Conservation (phyloP, 2,888 invertebrate genomes). For the Melanophora roralis region DNA sequence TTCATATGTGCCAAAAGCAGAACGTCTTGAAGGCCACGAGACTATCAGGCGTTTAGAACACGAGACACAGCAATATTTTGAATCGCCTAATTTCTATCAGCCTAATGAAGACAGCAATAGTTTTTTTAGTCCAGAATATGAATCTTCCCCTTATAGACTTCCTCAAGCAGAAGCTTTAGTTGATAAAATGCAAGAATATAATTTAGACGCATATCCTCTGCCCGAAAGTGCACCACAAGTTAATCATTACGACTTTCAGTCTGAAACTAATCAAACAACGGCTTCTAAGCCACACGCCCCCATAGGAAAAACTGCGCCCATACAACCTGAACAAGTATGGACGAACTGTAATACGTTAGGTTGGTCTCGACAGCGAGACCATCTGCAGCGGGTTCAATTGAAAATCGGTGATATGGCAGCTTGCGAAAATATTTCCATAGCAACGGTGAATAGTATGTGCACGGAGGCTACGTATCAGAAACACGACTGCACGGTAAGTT, state of each 20-base stretch:
- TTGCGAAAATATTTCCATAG: constrained; percentile 91
- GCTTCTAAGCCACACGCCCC: constrained; percentile 9
- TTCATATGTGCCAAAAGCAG: constrained; percentile 73
- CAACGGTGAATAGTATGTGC: constrained; percentile 89
- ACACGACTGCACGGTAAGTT: constrained; percentile 89
- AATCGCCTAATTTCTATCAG: constrained; percentile 69
- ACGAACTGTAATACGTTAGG: constrained; percentile 89
- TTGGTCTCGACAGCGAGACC: constrained; percentile 90
- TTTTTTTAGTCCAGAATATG: constrained; percentile 62
- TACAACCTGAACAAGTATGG: constrained; percentile 70
- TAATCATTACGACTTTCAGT: constrained; percentile 67
- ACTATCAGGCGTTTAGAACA: constrained; percentile 67
- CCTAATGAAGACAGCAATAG: constrained; percentile 49
- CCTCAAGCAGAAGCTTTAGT: constrained; percentile 74
- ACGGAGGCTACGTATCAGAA: constrained; percentile 88
- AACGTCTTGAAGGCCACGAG: constrained; percentile 69
- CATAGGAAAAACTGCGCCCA: background rate
- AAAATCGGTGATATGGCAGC: constrained; percentile 86
- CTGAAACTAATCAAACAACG: constrained; percentile 45
- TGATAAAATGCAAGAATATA: constrained; percentile 32
- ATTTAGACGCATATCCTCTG: constrained; percentile 71
- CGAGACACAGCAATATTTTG: constrained; percentile 75
- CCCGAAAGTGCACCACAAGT: constrained; percentile 75
- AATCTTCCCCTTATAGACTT: constrained; percentile 69
- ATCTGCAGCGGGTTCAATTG: constrained; percentile 88